Evolutionary conservation across 2,797 vertebrate genomes (phyloP), one percentile per base, ranked within the genome.

Genomic region (Cetoscarus ocellatus): DNA sequence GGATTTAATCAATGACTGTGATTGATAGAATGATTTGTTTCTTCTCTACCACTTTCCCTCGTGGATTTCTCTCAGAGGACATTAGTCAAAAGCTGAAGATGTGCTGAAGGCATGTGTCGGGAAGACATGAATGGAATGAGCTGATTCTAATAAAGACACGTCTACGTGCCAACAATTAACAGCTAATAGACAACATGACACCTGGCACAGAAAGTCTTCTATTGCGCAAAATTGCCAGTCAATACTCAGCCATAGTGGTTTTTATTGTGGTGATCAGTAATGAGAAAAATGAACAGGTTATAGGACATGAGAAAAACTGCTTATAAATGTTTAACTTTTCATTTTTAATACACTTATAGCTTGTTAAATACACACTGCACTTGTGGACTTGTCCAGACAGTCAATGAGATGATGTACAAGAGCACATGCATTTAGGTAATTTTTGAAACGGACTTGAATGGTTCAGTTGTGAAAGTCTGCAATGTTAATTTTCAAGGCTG

Each of bases 1-100:
- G 75, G 69, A 81, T 79, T 81, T 75, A 53, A 75, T 78, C 50
- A 8, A 56, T 61, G 17, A 55, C 75, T 0, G 7, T 82, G 53
- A 81, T 70, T 49, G 19, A 71, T 67, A 34, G 38, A 64, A 48
- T 55, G 13, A 5, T 17, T 11, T 27, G 7, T 47, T 36, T 34
- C 56, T 39, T 60, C 14, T 50, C 48, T 10, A 18, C 27, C 7
- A 15, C 47, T 43, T 45, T 57, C 48, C 51, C 38, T n/a, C 36
- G 35, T 7, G 39, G 15, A 15, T 61, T 52, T 15, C 47, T 13
- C 11, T 67, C 44, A 57, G 19, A 75, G 42, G 61, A 47, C 61
- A 82, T 72, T 43, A 17, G 53, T 84, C 55, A 67, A 67, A 73
- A 19, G 19, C 3, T 61, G 34, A 39, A 54, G 70, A 62, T 57